These are phyloP conservation scores for Allobates femoralis DNA, from an alignment of 2,797 vertebrate species.

Conservation along the genomic window DNA sequence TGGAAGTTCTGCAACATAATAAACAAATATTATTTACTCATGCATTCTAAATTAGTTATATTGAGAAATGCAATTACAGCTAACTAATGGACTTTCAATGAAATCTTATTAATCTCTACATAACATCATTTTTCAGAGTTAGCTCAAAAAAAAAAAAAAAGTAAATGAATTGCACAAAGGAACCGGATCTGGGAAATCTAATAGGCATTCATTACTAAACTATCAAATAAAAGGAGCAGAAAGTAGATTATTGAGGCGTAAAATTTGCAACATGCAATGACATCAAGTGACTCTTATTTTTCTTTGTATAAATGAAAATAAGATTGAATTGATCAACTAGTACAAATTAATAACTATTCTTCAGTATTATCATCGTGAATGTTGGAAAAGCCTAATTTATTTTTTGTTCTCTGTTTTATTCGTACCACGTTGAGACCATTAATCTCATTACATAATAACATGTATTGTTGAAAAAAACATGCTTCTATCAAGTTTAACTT, in stretches of 20 bases:
- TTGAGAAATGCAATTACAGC: conserved; percentile 58
- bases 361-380: not conserved
- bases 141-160: conserved; percentile 45
- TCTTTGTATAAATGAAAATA: conserved; percentile 10
- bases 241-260: conserved; percentile 29
- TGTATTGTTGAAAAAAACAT: not conserved
- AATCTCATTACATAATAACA: not conserved
- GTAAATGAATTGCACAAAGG: conserved; percentile 38
- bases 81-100: conserved; percentile 63
- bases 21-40: conserved; percentile 55
- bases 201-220: conserved; percentile 47
- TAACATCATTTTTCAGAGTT: conserved; percentile 59
- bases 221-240: conserved; percentile 26
- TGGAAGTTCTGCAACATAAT: conserved; percentile 42
- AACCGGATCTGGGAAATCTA: conserved; percentile 41
- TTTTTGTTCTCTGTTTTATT: not conserved
- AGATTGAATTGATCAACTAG: not conserved
- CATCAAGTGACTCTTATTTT: not conserved
- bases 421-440: not conserved
- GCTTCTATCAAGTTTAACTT: not conserved
- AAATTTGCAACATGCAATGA: conserved; percentile 13
- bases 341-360: not conserved
- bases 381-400: not conserved
- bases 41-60: conserved; percentile 55
- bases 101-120: conserved; percentile 59